phyloP scores from a whole-genome alignment of 2,113 vertebrate species.

The Azemiops feae region DNA sequence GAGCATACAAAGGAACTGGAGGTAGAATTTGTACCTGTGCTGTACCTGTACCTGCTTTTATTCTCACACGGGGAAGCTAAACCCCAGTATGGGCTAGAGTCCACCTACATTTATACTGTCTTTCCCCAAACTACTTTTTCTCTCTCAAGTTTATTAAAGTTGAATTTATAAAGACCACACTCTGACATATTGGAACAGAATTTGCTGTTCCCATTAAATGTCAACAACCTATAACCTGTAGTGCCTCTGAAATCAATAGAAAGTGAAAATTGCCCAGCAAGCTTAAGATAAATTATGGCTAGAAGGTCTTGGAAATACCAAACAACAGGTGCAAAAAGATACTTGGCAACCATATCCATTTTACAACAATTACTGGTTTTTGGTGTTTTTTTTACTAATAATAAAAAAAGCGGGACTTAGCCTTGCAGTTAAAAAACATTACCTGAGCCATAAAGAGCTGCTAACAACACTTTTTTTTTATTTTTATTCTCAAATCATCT shows the following conservation, averaged over 20 bases:
- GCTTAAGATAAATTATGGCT: constrained; percentile 58
- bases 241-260: constrained; percentile 51
- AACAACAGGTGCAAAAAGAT: constrained; percentile 64
- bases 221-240: constrained; percentile 49
- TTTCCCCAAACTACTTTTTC: constrained; percentile 45
- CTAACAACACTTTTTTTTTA: constrained; percentile 18
- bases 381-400: constrained; percentile 48
- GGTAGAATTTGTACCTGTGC: background rate
- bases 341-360: constrained; percentile 51
- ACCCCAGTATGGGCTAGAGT: background rate
- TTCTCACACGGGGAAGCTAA: background rate
- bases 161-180: constrained; percentile 61
- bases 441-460: constrained; percentile 21
- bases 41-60: background rate
- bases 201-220: constrained; percentile 55
- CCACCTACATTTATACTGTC: constrained; percentile 4
- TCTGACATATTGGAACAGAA: constrained; percentile 58
- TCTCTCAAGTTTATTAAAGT: constrained; percentile 56
- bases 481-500: constrained; percentile 12
- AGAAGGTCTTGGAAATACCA: constrained; percentile 62
- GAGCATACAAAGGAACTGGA: background rate
- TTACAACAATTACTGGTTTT: constrained; percentile 49
- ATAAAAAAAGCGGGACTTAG: constrained; percentile 52
- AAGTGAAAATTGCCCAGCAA: constrained; percentile 51
- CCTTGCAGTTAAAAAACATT: constrained; percentile 50